phyloP scores from a whole-genome alignment of 53 echinoderm and acorn worm species.

The Hippasteria phrygiana region DNA sequence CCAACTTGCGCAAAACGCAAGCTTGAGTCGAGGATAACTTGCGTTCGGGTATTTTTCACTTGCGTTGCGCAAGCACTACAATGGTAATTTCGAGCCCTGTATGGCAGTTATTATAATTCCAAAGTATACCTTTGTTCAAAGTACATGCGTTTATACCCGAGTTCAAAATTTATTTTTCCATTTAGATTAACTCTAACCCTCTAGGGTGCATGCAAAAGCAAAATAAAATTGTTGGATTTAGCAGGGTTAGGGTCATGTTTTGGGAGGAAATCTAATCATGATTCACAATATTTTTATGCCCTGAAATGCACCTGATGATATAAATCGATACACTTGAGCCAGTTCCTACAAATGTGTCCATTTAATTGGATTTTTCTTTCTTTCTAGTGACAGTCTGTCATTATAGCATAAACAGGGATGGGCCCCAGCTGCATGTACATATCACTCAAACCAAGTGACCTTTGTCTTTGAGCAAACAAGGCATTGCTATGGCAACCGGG shows the following conservation, averaged over 20 bases:
- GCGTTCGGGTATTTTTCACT: too few relatives aligned
- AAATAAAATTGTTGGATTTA: too few relatives aligned
- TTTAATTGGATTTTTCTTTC: conserved; percentile 24
- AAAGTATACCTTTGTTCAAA: too few relatives aligned
- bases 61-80: too few relatives aligned
- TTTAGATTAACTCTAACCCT: neutral
- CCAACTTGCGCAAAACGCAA: too few relatives aligned
- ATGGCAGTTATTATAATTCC: too few relatives aligned
- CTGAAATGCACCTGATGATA: neutral
- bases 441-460: conserved; percentile 18
- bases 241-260: too few relatives aligned
- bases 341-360: neutral
- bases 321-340: conserved; percentile 29
- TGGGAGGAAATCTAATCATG: too few relatives aligned
- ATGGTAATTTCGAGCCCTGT: too few relatives aligned
- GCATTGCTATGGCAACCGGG: conserved; percentile 46
- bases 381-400: neutral
- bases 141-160: too few relatives aligned
- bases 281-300: neutral
- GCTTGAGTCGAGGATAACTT: too few relatives aligned
- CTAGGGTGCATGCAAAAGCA: neutral
- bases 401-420: neutral
- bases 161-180: neutral
- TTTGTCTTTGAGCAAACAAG: conserved; percentile 26
- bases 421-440: neutral